phyloP scores from a whole-genome alignment of 2,888 invertebrate species.

The Melinaea marsaeus region DNA sequence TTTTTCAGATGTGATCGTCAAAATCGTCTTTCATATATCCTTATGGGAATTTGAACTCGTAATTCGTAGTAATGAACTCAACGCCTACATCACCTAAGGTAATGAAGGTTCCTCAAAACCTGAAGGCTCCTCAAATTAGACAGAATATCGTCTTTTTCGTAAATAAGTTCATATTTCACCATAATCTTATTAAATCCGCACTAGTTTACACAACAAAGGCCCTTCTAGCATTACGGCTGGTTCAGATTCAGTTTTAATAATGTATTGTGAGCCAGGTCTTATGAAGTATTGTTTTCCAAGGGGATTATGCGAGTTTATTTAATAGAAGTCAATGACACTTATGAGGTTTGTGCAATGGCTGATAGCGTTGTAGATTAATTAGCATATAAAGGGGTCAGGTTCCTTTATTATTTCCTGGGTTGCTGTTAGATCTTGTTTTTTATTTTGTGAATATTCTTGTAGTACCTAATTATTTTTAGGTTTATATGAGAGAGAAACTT shows the following conservation, averaged over 20 bases:
- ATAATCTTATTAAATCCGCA: slow-evolving; percentile 34
- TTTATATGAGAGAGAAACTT: no score
- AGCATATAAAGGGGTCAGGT: background rate
- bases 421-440: no score
- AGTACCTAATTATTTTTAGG: no score
- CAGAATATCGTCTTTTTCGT: slow-evolving; percentile 17
- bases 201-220: slow-evolving; percentile 33
- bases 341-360: slow-evolving; percentile 19
- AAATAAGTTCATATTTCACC: slow-evolving; percentile 31
- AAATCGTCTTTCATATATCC: no score
- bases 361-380: slow-evolving; percentile 14
- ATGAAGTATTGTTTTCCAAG: background rate
- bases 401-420: no score
- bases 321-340: slow-evolving; percentile 18
- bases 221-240: slow-evolving; percentile 31
- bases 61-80: background rate
- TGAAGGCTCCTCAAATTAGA: slow-evolving; percentile 13
- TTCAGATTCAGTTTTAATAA: slow-evolving; percentile 25
- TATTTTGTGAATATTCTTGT: no score
- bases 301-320: slow-evolving; percentile 2
- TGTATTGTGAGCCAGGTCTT: slow-evolving; percentile 16
- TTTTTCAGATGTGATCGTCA: no score
- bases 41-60: background rate
- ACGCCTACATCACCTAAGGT: background rate
- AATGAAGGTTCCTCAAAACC: background rate